Conservation (phyloP, 2,888 invertebrate species). For the Penaeus monodon region DNA sequence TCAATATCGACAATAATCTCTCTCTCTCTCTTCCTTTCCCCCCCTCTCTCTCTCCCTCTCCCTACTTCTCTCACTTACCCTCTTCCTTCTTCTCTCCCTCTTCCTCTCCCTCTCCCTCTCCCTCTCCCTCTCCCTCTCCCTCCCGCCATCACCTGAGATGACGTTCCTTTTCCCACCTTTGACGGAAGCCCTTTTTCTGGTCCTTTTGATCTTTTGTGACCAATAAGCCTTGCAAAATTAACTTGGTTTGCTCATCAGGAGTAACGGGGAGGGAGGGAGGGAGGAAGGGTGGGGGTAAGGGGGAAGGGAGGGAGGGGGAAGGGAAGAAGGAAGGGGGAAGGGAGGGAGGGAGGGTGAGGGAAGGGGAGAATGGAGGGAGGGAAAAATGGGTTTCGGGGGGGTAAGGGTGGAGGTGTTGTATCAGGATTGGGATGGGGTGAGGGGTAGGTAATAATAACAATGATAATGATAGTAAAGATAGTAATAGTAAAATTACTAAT, state of each 20-base stretch:
- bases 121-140: neutral
- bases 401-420: neutral
- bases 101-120: neutral
- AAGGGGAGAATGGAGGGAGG: neutral
- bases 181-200: constrained; percentile 33
- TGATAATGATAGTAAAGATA: no score
- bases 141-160: constrained; percentile 20
- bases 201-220: constrained; percentile 45
- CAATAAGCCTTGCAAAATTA: constrained; percentile 47
- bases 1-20: no score
- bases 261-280: neutral
- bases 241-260: constrained; percentile 37
- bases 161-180: constrained; percentile 30
- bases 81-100: no score
- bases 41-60: no score
- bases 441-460: no score
- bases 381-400: neutral
- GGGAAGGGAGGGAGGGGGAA: neutral
- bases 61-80: no score
- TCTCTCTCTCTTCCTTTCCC: no score
- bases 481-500: no score
- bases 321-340: neutral
- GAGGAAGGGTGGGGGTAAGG: neutral
- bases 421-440: no score
- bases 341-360: neutral